These are phyloP conservation scores for Manduca sexta DNA, from an alignment of 1,140 invertebrate species.

Conservation along the genomic window DNA sequence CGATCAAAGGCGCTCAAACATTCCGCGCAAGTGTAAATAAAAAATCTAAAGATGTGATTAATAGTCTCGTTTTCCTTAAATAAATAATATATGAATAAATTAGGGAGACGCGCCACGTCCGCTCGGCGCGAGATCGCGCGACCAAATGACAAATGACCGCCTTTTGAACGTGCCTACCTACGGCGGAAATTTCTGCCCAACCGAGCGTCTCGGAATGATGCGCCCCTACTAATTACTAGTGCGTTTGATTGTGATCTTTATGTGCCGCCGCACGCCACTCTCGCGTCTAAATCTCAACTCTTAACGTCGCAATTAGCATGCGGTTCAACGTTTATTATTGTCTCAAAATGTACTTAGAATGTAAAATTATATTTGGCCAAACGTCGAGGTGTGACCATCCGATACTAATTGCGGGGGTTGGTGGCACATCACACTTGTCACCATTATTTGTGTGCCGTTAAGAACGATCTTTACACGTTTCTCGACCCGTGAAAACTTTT, in stretches of 20 bases:
- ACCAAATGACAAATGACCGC: slow-evolving; percentile 67
- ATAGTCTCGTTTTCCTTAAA: slow-evolving; percentile 68
- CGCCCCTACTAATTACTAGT: slow-evolving; percentile 68
- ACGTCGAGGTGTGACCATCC: slow-evolving; percentile 67
- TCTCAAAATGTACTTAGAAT: slow-evolving; percentile 67
- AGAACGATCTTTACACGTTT: slow-evolving; percentile 2
- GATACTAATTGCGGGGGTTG: slow-evolving; percentile 64
- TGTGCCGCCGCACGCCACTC: slow-evolving; percentile 15
- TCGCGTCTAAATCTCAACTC: slow-evolving; percentile 17
- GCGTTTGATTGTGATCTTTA: slow-evolving; percentile 60
- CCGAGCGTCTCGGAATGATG: slow-evolving; percentile 59
- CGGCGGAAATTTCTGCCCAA: slow-evolving; percentile 70
- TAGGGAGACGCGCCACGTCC: slow-evolving; percentile 59
- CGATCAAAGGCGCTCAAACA: slow-evolving; percentile 58
- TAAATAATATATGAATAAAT: slow-evolving; percentile 72
- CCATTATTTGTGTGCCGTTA: slow-evolving; percentile 47
- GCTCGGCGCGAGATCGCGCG: slow-evolving; percentile 55
- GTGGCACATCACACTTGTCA: slow-evolving; percentile 36
- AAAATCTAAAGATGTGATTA: slow-evolving; percentile 67
- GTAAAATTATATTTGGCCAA: slow-evolving; percentile 65
- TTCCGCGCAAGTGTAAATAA: slow-evolving; percentile 60
- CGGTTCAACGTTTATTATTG: slow-evolving; percentile 43
- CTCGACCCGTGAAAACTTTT: slow-evolving; percentile 32
- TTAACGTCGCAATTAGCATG: slow-evolving; percentile 1
- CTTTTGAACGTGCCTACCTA: slow-evolving; percentile 51